phyloP scores from a whole-genome alignment of 2,888 invertebrate species.

The Drosophila longiperda region DNA sequence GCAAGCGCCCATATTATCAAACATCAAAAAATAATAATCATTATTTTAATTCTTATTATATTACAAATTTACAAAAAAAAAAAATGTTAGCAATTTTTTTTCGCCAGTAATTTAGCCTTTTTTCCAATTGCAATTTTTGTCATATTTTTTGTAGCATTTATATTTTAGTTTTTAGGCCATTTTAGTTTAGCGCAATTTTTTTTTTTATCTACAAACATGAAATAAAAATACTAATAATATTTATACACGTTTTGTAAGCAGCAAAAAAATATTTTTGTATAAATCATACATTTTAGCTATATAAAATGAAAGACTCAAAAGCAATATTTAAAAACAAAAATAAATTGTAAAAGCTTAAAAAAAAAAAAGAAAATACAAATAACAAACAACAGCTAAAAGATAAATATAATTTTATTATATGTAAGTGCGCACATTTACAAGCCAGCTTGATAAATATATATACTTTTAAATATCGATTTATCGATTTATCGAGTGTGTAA shows the following conservation, averaged over 20 bases:
- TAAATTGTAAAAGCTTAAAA: slow-evolving; percentile 31
- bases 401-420: slow-evolving; percentile 13
- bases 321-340: slow-evolving; percentile 64
- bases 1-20: slow-evolving; percentile 14
- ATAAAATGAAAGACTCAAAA: slow-evolving; percentile 81
- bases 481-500: slow-evolving; percentile 49
- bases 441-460: slow-evolving; percentile 50
- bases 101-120: slow-evolving; percentile 61
- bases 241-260: slow-evolving; percentile 53
- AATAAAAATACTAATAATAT: slow-evolving; percentile 37
- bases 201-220: slow-evolving; percentile 50
- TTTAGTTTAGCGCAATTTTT: slow-evolving; percentile 77
- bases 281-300: slow-evolving; percentile 36
- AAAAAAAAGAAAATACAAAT: slow-evolving; percentile 13
- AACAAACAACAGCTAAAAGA: slow-evolving; percentile 30
- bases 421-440: slow-evolving; percentile 54
- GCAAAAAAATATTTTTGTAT: slow-evolving; percentile 27
- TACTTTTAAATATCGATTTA: slow-evolving; percentile 38
- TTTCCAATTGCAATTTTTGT: slow-evolving; percentile 53
- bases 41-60: slow-evolving; percentile 7
- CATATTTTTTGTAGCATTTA: slow-evolving; percentile 74
- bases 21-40: slow-evolving; percentile 9
- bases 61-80: neutral
- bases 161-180: slow-evolving; percentile 60
- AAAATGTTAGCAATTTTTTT: slow-evolving; percentile 60